These are phyloP conservation scores for Phalacrocorax aristotelis DNA, from an alignment of 2,113 vertebrate species.

Conservation along the genomic window DNA sequence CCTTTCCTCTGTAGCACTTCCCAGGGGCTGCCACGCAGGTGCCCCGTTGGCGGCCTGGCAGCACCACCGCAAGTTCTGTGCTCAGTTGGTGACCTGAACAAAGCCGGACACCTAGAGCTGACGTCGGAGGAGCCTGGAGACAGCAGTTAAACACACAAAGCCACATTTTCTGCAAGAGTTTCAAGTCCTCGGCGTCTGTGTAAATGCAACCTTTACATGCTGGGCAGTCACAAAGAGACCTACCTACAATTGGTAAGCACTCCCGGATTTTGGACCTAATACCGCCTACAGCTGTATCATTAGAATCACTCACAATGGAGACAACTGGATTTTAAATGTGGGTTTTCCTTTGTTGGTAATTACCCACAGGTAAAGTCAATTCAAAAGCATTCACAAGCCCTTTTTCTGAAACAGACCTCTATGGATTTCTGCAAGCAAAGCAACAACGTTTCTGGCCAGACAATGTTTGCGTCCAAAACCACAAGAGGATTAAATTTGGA, in stretches of 20 bases:
- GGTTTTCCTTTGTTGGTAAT: neutral
- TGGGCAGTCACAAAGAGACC: neutral
- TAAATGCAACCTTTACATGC: neutral
- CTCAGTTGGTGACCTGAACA: neutral
- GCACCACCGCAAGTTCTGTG: neutral
- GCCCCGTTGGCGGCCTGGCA: neutral
- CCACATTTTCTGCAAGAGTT: neutral
- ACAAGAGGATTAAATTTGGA: neutral
- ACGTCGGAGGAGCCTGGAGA: neutral
- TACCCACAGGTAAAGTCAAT: neutral
- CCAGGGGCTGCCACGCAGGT: neutral
- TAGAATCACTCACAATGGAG: neutral
- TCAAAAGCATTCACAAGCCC: neutral
- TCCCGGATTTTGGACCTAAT: neutral
- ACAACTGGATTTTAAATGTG: neutral
- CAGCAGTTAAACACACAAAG: neutral
- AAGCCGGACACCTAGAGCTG: accelerated
- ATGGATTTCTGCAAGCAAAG: conserved; percentile 48
- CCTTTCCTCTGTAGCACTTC: neutral
- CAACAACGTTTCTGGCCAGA: conserved; percentile 50
- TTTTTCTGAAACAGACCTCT: conserved; percentile 60
- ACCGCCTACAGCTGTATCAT: neutral
- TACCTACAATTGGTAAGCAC: neutral
- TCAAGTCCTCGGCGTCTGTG: neutral
- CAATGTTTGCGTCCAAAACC: conserved; percentile 76